Conservation (phyloP, 1,140 invertebrate genomes). For the Drosophila persimilis region DNA sequence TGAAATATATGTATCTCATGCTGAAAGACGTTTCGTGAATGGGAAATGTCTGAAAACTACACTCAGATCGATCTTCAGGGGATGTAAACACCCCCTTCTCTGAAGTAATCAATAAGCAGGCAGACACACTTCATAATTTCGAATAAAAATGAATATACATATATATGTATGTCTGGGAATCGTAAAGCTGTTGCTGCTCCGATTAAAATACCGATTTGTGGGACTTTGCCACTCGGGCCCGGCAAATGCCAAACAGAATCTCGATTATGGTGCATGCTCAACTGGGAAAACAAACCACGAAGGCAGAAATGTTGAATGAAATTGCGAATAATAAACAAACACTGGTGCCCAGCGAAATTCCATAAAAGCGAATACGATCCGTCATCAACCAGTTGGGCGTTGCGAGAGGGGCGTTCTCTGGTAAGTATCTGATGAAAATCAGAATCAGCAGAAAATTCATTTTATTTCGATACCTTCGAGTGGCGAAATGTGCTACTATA, state of each 20-base stretch:
- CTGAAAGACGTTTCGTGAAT: not conserved
- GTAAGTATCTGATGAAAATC: constrained; percentile 43
- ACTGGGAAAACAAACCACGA: constrained; percentile 37
- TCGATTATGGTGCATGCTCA: constrained; percentile 49
- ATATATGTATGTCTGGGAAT: not conserved
- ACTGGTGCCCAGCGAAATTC: constrained; percentile 40
- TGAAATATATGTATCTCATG: constrained; percentile 15
- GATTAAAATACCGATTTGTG: constrained; percentile 31
- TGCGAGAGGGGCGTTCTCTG: not conserved
- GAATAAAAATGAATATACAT: constrained; percentile 15
- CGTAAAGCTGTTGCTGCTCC: constrained; percentile 40
- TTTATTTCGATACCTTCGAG: constrained; percentile 31
- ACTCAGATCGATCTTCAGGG: constrained; percentile 1
- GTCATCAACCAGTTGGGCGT: constrained; percentile 31
- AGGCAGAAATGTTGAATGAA: constrained; percentile 54
- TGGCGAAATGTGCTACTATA: constrained; percentile 23
- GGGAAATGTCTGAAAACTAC: not conserved
- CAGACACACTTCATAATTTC: constrained; percentile 28
- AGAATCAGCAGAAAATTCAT: constrained; percentile 26
- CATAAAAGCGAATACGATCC: constrained; percentile 54
- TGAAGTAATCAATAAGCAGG: constrained; percentile 15
- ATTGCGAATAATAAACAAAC: constrained; percentile 45
- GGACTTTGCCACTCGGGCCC: constrained; percentile 9
- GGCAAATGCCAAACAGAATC: constrained; percentile 16
- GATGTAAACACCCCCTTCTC: constrained; percentile 2